Evolutionary conservation across 1,140 invertebrate species (phyloP), one percentile per base, ranked within the genome.

Genomic region (Drosophila insularis): DNA sequence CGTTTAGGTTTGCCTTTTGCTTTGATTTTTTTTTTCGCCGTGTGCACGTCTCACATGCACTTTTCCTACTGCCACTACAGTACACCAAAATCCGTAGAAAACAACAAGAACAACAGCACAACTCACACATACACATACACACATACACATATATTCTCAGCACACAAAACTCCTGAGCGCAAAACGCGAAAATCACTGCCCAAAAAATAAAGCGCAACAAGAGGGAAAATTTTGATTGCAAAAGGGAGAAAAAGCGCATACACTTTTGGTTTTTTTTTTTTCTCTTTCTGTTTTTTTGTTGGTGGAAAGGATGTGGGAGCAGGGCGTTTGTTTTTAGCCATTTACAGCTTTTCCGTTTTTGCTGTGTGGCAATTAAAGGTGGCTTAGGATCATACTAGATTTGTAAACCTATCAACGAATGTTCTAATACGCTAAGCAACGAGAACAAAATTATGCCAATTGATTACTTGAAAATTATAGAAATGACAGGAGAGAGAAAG

Each of bases 131-230:
- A 35, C 32, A 21, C 19, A 31, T 37, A 14, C 11, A 39, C 50
- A 27, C 17, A 35, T 21, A 21, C 19, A 31, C 55, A 27, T 35
- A 54, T 37, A 27, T 19, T 31, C 43, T 40, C 35, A 13, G 35
- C 35, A 13, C 46, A 61, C 54, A 53, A 81, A 89, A 77, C 72
- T 75, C 63, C 46, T 74, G 75, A 75, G 71, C 68, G 81, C 63
- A 67, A 78, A 82, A 77, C 72, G 84, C 66, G 84, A 67, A 89
- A 87, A 89, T 87, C 84, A 73, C 82, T 54, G 84, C 66, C 67
- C 69, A 21, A 82, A 80, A 71, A 89, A 65, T 84, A 76, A 72
- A 84, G 69, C 60, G 72, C 77, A 84, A 80, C 81, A 84, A 80
- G 80, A 71, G 71, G 43, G 32, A 50, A 53, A 63, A 43, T 63